These are phyloP conservation scores for Anadara kagoshimensis DNA, from an alignment of 1,140 invertebrate species.

Conservation along the genomic window DNA sequence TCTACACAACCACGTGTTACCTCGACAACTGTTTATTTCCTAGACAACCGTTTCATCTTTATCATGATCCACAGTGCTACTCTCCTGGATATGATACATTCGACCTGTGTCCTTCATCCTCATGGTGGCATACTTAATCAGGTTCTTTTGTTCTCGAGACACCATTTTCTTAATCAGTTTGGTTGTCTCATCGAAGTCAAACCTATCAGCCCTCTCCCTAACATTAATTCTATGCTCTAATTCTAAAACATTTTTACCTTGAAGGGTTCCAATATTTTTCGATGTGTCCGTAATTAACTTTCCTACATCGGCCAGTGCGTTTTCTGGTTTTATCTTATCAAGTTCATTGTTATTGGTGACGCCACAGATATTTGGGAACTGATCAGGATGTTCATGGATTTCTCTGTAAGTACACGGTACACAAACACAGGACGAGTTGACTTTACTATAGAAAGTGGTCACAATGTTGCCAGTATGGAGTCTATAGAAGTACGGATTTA, in stretches of 20 bases:
- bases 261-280: slow-evolving; percentile 57
- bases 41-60: slow-evolving; percentile 60
- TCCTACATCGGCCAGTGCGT: slow-evolving; percentile 58
- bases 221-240: slow-evolving; percentile 65
- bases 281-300: slow-evolving; percentile 63
- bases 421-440: slow-evolving; percentile 66
- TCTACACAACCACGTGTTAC: slow-evolving; percentile 50
- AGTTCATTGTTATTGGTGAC: slow-evolving; percentile 41
- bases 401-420: slow-evolving; percentile 66
- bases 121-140: slow-evolving; percentile 60
- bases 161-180: slow-evolving; percentile 61
- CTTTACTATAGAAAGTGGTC: slow-evolving; percentile 65
- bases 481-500: slow-evolving; percentile 55
- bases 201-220: slow-evolving; percentile 57
- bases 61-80: slow-evolving; percentile 56
- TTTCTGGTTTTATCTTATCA: slow-evolving; percentile 31
- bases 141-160: slow-evolving; percentile 58
- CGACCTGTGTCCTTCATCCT: slow-evolving; percentile 65
- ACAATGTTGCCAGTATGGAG: slow-evolving; percentile 59
- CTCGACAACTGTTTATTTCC: neutral
- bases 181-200: slow-evolving; percentile 57
- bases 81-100: slow-evolving; percentile 64
- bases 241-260: slow-evolving; percentile 69
- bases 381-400: slow-evolving; percentile 49
- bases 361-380: slow-evolving; percentile 47